A percentile compares a stretch with the other conserved stretches of the same genome.
phyloP scores from a whole-genome alignment of 2,797 vertebrate genomes.

The Thunnus albacares region DNA sequence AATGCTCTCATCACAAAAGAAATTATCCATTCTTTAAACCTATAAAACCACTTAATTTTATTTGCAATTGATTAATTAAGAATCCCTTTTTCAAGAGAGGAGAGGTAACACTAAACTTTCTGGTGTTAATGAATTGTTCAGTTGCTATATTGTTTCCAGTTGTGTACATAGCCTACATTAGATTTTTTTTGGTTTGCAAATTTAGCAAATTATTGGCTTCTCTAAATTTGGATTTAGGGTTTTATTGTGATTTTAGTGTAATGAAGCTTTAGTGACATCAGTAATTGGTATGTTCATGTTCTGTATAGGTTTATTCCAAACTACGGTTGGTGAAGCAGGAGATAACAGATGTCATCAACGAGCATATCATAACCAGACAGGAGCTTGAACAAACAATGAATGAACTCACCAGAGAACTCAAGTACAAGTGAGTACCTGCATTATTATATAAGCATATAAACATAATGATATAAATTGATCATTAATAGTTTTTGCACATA shows the following conservation, averaged over 20 bases:
- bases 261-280: not conserved
- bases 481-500: no score
- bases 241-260: not conserved
- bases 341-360: slow-evolving; percentile 93
- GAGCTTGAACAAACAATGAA: slow-evolving; percentile 97
- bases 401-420: slow-evolving; percentile 96
- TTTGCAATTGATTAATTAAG: slow-evolving; percentile 8
- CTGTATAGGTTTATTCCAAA: slow-evolving; percentile 91
- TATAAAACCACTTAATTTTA: slow-evolving; percentile 3
- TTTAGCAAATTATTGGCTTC: not conserved
- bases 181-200: not conserved
- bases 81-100: not conserved
- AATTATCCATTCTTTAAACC: not conserved
- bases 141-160: not conserved
- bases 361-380: slow-evolving; percentile 94
- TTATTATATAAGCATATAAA: not conserved
- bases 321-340: slow-evolving; percentile 95
- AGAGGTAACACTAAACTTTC: not conserved
- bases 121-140: not conserved
- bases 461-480: no score
- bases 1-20: not conserved
- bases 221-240: not conserved
- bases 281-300: not conserved
- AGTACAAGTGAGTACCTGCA: slow-evolving; percentile 91
- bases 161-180: not conserved